Conservation (phyloP, 1,140 invertebrate genomes). For the Halictus rubicundus region DNA sequence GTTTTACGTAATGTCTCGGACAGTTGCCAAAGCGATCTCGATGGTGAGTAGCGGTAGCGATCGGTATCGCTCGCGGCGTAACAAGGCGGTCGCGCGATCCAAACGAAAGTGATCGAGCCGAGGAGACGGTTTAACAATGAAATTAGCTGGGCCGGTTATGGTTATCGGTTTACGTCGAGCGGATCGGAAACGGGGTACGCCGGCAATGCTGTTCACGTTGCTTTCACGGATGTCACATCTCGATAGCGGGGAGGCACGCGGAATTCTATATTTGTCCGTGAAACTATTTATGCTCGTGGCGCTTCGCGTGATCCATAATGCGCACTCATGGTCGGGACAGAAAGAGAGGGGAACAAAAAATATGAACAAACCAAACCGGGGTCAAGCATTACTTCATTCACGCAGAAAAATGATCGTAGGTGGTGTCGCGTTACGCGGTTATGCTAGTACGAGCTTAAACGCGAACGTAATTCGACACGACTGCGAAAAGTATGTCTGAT, state of each 20-base stretch:
- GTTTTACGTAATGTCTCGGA: no score
- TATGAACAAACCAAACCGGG: background rate
- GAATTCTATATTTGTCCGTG: conserved; percentile 44
- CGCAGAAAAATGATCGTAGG: background rate
- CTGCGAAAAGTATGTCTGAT: no score
- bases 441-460: background rate
- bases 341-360: background rate
- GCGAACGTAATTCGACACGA: no score
- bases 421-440: background rate
- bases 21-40: no score
- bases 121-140: conserved; percentile 1
- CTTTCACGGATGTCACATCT: conserved; percentile 47
- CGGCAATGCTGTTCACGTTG: conserved; percentile 44
- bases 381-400: conserved; percentile 1
- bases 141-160: conserved; percentile 30
- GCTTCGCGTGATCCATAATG: conserved; percentile 27
- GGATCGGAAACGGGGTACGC: conserved; percentile 18
- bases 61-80: background rate
- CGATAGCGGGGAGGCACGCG: conserved; percentile 1
- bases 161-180: background rate
- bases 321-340: conserved; percentile 20
- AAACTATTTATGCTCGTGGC: conserved; percentile 41
- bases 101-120: conserved; percentile 33
- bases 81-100: background rate
- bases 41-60: background rate